phyloP scores from a whole-genome alignment of 1,140 invertebrate species.

The Anastrepha obliqua region DNA sequence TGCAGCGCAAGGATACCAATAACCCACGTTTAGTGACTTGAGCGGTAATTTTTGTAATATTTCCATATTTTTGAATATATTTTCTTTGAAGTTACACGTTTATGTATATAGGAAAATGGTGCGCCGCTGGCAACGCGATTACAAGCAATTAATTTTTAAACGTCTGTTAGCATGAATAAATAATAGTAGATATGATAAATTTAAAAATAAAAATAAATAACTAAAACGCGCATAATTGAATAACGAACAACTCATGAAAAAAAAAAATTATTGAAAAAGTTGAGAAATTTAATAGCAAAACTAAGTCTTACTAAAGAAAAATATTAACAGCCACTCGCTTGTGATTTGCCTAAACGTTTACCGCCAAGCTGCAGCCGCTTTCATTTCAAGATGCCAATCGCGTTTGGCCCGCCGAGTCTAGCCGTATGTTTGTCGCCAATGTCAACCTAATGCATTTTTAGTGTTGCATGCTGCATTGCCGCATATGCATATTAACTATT shows the following conservation, averaged over 20 bases:
- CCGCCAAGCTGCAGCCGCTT: conserved; percentile 32
- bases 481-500: conserved; percentile 50
- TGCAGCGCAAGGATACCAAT: too few relatives aligned
- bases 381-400: not conserved
- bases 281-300: not conserved
- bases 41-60: not conserved
- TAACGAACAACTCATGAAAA: not conserved
- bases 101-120: not conserved
- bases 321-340: not conserved
- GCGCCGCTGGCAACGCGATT: not conserved
- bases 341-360: not conserved
- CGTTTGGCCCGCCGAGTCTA: not conserved
- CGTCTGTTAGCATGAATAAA: not conserved
- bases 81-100: too few relatives aligned
- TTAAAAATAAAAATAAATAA: not conserved
- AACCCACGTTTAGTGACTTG: not conserved
- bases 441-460: conserved; percentile 46
- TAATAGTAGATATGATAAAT: not conserved
- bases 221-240: not conserved
- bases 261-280: too few relatives aligned
- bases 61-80: not conserved
- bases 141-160: conserved; percentile 8
- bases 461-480: conserved; percentile 37
- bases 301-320: not conserved
- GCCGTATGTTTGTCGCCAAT: not conserved